Base-by-base conservation (phyloP, 2,888 invertebrate genomes). In the Metacarcinus magister region DNA sequence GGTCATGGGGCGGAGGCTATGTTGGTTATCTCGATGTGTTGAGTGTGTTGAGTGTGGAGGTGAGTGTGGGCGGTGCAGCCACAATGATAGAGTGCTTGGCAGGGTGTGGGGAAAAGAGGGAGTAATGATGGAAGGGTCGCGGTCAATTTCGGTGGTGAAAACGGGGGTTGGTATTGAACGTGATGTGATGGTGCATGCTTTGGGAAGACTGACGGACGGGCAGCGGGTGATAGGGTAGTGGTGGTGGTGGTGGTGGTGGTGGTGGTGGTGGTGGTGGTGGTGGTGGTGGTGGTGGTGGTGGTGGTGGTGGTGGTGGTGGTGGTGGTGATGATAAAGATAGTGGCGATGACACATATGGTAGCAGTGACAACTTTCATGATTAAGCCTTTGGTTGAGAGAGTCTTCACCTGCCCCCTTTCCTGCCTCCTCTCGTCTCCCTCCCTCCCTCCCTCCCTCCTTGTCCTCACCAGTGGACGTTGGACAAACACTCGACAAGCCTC, bases 401-500 rank as follows among this genome's bases (percentile, higher is more conserved):
- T 28, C 82, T 82, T 82, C 82, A 28, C 82, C 82, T 32, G 23
- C 32, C 82, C 82, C 32, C 82, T 28, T 82, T 32, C 82, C 82
- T 32, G 2, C 75, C 75, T 8, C n/a, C 75, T 23, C 13, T 54
- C 54, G 39, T 39, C 54, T 75, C n/a, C 28, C 75, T 82, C 82
- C 82, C 82, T 23, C 54, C 67, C 19, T 67, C 67, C 67, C 32
- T 82, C 32, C 82, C 32, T 28, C 28, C 82, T 32, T 82, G 13
- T 82, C 82, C 82, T 82, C 93, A 67, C 60, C 75, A 44, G 75
- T 93, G 93, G 93, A 93, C 75, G 44, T 75, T 93, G 93, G 93
- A 93, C 93, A 93, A 93, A 93, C 93, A 75, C 93, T 44, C 43
- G 67, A 75, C 60, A 43, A n/a, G 93, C 93, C 93, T 93, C 93